Evolutionary conservation across 2,113 vertebrate species (phyloP).

Genomic region (Sinosuthora webbiana): DNA sequence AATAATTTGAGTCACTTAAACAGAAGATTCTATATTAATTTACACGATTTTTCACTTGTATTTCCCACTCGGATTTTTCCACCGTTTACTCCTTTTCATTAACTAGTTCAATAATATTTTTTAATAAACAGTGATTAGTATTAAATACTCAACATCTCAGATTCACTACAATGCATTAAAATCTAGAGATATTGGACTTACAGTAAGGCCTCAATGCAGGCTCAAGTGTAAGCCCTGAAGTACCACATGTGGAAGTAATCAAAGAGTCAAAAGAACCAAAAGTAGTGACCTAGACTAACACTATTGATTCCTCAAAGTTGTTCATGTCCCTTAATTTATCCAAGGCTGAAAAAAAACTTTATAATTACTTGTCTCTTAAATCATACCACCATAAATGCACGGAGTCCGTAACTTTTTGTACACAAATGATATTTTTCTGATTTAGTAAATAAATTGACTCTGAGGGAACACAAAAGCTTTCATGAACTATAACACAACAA

Average conservation of each 20-base stretch:
- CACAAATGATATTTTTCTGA: background rate
- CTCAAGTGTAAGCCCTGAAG: background rate
- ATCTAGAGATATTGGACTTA: background rate
- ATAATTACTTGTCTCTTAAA: background rate
- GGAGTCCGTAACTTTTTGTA: background rate
- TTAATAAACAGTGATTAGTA: background rate
- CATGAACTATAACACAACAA: background rate
- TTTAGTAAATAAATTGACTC: background rate
- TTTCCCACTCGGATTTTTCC: background rate
- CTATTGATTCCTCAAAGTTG: background rate
- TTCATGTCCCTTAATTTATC: background rate
- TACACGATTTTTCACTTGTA: background rate
- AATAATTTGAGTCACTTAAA: background rate
- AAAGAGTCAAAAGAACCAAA: background rate
- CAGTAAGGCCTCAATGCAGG: accelerated
- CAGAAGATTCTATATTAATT: background rate
- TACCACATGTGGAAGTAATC: background rate
- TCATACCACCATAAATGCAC: background rate
- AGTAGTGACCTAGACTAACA: background rate
- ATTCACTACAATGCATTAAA: background rate
- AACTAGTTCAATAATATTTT: background rate
- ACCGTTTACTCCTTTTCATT: background rate
- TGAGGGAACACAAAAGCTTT: background rate
- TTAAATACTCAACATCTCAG: background rate
- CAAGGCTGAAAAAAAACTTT: background rate